Evolutionary conservation across 2,888 invertebrate species (phyloP).

Genomic region (Therioaphis trifolii): DNA sequence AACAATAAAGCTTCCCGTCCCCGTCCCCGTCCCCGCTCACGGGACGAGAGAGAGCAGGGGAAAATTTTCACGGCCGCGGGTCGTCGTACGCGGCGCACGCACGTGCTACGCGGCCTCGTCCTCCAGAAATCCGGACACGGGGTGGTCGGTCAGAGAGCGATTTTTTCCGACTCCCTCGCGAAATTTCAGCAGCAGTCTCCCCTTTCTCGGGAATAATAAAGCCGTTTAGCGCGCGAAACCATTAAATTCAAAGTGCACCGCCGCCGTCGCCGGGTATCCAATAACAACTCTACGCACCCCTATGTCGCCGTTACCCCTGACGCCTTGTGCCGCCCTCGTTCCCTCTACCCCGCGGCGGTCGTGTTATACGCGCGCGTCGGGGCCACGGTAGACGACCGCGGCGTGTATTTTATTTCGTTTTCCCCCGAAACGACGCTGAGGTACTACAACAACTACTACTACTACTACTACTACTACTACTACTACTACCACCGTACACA

Average conservation of each 20-base stretch:
- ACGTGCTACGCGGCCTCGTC: constrained; percentile 11
- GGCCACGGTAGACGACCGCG: neutral
- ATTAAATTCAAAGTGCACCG: constrained; percentile 53
- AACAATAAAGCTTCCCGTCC: constrained; percentile 59
- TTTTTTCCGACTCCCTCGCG: neutral
- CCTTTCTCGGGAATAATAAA: constrained; percentile 46
- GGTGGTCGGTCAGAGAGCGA: constrained; percentile 19
- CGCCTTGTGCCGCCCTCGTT: neutral
- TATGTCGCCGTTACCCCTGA: neutral
- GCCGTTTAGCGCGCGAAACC: constrained; percentile 32
- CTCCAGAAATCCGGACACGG: constrained; percentile 29
- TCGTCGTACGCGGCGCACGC: neutral
- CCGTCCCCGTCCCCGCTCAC: neutral
- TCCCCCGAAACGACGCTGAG: neutral
- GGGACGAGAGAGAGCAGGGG: neutral
- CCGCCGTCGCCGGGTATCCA: constrained; percentile 23
- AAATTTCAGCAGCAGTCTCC: constrained; percentile 17
- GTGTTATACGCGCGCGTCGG: neutral
- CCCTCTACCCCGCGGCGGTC: too few species aligned
- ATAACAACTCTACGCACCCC: constrained; percentile 18
- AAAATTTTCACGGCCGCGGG: constrained; percentile 8
- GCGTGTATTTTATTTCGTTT: neutral
- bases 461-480: too few species aligned
- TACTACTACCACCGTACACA: too few species aligned
- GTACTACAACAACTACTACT: too few species aligned